Base-by-base conservation (phyloP, 92 coral and sea anemone species). In the Porites lobata region DNA sequence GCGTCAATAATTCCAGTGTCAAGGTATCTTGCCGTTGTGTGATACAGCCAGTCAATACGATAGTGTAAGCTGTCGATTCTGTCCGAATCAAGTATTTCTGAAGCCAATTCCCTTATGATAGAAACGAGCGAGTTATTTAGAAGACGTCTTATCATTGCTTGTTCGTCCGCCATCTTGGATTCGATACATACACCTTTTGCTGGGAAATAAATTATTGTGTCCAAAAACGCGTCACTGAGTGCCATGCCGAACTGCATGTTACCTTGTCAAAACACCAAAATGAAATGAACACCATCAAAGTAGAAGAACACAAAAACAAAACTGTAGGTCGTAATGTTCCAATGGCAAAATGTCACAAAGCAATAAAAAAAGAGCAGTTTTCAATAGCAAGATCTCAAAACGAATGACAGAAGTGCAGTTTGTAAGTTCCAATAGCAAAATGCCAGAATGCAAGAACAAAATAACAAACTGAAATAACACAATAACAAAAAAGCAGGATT, bases 21-120 rank as follows among this genome's bases (percentile, higher is more conserved):
- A 64, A 85, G 81, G 82, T 85, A 85, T 69, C 82, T 73, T 71
- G 75, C 88, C 71, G 71, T 79, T 58, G 88, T 85, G 88, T 76
- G 78, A 63, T 85, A 85, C 43, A 85, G 58, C 88, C 88, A 85
- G 56, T 83, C 87, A 66, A 83, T 65, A 72, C 87, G 79, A 54
- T 56, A 72, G 56, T 72, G 5, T 83, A 69, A 57, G 47, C 64
- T 54, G 51, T 83, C 79, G 65, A 83, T 50, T 83, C 57, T 24
- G 65, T 71, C 65, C 47, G 62, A 75, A 59, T 83, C 69, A 38
- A 83, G 47, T 51, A 56, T 83, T 69, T 83, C 87, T 19, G 78
- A 83, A 47, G 74, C 77, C 51, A 69, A 67, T 22, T 32, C 50
- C 86, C 78, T 70, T 67, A 58, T 57, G 78, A 72, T 65, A 84